Percentiles rank a stretch among this genome's conserved stretches.
Conservation (phyloP, 2,113 vertebrate genomes). For the Ailuropoda melanoleuca region DNA sequence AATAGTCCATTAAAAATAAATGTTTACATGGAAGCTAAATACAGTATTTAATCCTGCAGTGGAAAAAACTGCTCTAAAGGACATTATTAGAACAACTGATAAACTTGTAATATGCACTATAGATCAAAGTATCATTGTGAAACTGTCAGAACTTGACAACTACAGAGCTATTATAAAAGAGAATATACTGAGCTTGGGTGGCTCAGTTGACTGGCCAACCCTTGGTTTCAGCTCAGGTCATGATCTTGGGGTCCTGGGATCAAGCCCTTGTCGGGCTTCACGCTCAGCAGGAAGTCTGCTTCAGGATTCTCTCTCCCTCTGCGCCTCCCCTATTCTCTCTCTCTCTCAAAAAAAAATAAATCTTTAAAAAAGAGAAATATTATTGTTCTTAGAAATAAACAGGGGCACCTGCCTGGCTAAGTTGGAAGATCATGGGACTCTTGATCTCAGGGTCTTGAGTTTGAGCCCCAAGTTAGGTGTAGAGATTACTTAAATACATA, state of each 20-base stretch:
- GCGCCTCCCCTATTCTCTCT: neutral
- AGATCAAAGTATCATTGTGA: neutral
- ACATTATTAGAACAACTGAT: neutral
- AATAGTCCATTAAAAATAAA: constrained; percentile 30
- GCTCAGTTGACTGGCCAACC: neutral
- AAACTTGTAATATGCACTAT: neutral
- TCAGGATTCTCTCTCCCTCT: neutral
- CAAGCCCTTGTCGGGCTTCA: neutral
- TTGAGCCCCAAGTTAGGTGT: neutral
- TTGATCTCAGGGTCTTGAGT: neutral
- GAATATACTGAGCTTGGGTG: neutral
- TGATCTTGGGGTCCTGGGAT: neutral
- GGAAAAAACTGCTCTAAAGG: neutral
- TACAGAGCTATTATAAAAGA: neutral
- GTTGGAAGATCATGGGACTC: neutral
- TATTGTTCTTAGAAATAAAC: constrained; percentile 30
- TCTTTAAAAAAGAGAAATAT: neutral
- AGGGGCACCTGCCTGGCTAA: neutral
- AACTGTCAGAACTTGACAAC: constrained; percentile 16
- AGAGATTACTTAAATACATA: neutral
- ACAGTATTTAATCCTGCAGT: neutral
- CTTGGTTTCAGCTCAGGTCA: neutral
- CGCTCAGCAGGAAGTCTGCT: neutral
- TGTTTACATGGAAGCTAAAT: neutral
- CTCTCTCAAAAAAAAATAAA: neutral